Conservation (phyloP, 2,113 vertebrate species). For the Leptosomus discolor region DNA sequence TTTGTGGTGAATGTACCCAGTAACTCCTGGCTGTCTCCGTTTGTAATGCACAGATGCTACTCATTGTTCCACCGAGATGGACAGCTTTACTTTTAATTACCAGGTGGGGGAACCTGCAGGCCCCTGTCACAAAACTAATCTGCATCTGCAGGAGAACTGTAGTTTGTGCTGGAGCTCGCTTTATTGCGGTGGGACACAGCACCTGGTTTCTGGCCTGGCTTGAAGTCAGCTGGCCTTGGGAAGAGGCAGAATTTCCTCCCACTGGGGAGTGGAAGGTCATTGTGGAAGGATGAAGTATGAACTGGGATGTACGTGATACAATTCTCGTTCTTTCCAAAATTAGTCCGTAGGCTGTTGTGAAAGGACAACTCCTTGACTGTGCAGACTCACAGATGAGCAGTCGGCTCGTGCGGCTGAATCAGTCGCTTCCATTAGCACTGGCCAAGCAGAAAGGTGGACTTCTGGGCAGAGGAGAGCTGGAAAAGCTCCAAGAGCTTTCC, state of each 20-base stretch:
- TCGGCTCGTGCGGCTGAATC: background rate
- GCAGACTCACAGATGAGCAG: background rate
- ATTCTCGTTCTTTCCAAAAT: background rate
- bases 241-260: background rate
- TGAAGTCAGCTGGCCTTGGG: background rate
- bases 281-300: background rate
- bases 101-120: background rate
- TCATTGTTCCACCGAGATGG: background rate
- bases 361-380: background rate
- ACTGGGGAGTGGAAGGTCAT: background rate
- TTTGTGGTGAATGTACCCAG: rapidly evolving
- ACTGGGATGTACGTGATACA: background rate
- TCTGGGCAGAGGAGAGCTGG: background rate
- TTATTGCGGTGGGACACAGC: background rate
- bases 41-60: background rate
- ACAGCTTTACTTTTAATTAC: no score
- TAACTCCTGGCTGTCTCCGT: background rate
- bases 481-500: background rate
- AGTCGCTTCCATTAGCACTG: background rate
- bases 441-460: background rate
- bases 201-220: background rate
- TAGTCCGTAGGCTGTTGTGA: background rate
- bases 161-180: background rate
- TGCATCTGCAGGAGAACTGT: background rate
- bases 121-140: background rate